These are phyloP conservation scores for Euproctis similis DNA, from an alignment of 2,888 invertebrate species.

Conservation along the genomic window DNA sequence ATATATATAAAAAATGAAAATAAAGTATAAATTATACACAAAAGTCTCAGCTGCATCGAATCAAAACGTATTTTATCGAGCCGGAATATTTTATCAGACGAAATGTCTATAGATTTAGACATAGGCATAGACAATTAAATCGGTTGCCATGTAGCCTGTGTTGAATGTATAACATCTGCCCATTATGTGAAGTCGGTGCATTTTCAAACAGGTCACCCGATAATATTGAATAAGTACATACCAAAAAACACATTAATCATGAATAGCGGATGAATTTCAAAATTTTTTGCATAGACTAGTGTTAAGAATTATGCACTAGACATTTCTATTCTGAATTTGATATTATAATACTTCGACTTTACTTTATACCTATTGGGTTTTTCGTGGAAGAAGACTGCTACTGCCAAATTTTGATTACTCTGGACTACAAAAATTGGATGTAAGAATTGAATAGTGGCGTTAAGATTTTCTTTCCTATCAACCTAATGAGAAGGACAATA, in stretches of 20 bases:
- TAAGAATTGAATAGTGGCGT: too few relatives aligned
- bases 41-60: constrained; percentile 21
- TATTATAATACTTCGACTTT: too few relatives aligned
- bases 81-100: constrained; percentile 10
- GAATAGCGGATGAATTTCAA: constrained; percentile 37
- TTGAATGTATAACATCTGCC: constrained; percentile 57
- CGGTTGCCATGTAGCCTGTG: constrained; percentile 40
- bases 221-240: constrained; percentile 39
- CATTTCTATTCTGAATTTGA: neutral
- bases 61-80: constrained; percentile 16
- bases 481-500: too few relatives aligned
- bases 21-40: constrained; percentile 5
- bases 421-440: too few relatives aligned
- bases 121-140: constrained; percentile 23
- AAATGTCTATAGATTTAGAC: constrained; percentile 7
- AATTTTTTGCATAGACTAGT: constrained; percentile 20
- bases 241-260: constrained; percentile 53
- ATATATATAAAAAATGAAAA: constrained; percentile 4
- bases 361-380: too few relatives aligned
- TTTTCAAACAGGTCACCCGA: constrained; percentile 61
- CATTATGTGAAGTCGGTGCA: constrained; percentile 56
- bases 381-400: too few relatives aligned
- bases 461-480: too few relatives aligned
- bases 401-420: too few relatives aligned
- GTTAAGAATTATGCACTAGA: constrained; percentile 27